phyloP scores from a whole-genome alignment of 2,797 vertebrate species.

The Orestias chungarensis region DNA sequence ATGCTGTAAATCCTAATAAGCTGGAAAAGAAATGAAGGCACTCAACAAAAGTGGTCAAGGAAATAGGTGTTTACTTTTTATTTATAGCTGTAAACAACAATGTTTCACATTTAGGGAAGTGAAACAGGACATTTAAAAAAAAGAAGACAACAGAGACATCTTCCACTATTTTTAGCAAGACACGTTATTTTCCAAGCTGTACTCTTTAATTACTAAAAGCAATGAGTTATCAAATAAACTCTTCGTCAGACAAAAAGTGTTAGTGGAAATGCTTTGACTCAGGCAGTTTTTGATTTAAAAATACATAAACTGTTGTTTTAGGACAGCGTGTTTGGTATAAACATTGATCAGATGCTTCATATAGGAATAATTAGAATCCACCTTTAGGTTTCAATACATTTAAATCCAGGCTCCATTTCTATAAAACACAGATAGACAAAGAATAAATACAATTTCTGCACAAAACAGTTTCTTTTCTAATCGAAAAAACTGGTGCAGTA shows the following conservation, averaged over 20 bases:
- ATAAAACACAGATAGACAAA: neutral
- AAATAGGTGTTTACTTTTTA: neutral
- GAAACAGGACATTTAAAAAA: neutral
- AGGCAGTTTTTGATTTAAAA: neutral
- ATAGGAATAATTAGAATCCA: neutral
- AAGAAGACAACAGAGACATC: neutral
- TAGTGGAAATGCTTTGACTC: neutral
- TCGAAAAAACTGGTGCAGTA: conserved; percentile 4
- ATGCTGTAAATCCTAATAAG: neutral
- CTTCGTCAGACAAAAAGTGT: neutral
- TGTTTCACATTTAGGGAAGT: neutral
- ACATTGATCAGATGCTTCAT: neutral
- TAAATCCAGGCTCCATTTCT: neutral
- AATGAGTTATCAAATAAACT: neutral
- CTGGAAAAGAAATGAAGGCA: neutral
- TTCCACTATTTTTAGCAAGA: neutral
- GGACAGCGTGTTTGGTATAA: conserved; percentile 28
- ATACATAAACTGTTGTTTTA: neutral
- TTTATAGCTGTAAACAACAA: neutral
- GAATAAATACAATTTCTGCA: neutral
- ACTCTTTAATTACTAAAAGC: neutral
- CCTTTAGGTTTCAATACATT: neutral
- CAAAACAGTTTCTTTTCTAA: neutral
- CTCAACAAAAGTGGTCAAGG: neutral
- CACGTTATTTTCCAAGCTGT: neutral